Conservation (phyloP, 2,888 invertebrate genomes). For the Sinelater perroti region DNA sequence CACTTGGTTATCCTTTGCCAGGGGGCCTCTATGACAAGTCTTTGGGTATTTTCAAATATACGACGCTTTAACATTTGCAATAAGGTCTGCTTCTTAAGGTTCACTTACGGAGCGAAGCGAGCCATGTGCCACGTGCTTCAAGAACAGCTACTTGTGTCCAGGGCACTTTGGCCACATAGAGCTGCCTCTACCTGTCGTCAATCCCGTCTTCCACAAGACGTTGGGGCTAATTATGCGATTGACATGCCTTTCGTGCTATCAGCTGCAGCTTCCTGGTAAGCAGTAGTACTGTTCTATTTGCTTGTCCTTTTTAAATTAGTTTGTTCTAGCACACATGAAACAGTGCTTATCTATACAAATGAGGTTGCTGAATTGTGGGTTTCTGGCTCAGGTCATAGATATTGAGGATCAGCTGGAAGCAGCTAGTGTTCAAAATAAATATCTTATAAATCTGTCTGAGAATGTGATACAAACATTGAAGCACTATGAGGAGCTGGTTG, state of each 20-base stretch:
- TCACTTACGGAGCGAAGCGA: slow-evolving; percentile 71
- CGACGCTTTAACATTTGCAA: not conserved
- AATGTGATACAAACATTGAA: slow-evolving; percentile 44
- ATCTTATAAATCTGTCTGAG: slow-evolving; percentile 50
- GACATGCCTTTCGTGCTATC: slow-evolving; percentile 76
- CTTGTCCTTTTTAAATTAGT: slow-evolving; percentile 1
- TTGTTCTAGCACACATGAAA: slow-evolving; percentile 56
- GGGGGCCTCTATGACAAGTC: slow-evolving; percentile 92
- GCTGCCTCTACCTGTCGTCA: slow-evolving; percentile 86
- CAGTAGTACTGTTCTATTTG: not conserved
- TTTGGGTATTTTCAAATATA: slow-evolving; percentile 67
- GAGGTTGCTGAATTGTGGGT: slow-evolving; percentile 76
- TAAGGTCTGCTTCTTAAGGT: slow-evolving; percentile 56
- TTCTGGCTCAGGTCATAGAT: slow-evolving; percentile 76
- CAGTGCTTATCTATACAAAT: slow-evolving; percentile 69
- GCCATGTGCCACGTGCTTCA: slow-evolving; percentile 82
- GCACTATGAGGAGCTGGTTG: slow-evolving; percentile 49
- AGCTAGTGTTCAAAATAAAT: slow-evolving; percentile 44
- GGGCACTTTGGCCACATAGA: slow-evolving; percentile 97
- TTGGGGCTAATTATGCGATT: slow-evolving; percentile 74
- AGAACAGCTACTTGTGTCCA: slow-evolving; percentile 73
- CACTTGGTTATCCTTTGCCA: slow-evolving; percentile 79
- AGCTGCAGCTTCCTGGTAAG: slow-evolving; percentile 71
- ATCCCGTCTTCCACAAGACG: slow-evolving; percentile 86
- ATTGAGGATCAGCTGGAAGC: slow-evolving; percentile 55